Evolutionary conservation across 2,888 invertebrate genomes (phyloP), one percentile per base, ranked within the genome.

Genomic region (Dynastes tityus): DNA sequence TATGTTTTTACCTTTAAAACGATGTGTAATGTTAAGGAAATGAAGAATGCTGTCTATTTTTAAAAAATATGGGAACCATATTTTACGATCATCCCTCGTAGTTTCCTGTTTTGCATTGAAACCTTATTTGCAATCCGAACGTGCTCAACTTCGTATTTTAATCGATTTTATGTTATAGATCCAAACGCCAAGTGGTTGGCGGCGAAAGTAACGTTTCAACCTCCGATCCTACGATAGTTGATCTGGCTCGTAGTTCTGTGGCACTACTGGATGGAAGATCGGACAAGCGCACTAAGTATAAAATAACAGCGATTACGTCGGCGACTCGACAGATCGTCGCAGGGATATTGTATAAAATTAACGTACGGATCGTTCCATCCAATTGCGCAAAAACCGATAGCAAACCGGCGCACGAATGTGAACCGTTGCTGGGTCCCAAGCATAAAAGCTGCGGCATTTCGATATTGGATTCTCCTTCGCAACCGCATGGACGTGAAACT

Each of bases 401-500:
- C 53, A 83, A 82, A 55, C 83, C 86, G 78, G 78, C 84, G 27
- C 83, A 83, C 37, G 82, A 81, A 4, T 83, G 84, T 49, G 80
- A 79, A 4, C 74, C 84, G n/a, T 83, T 84, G 61, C 79, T 87
- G 63, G 83, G 87, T 37, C 81, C 87, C 0, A 83, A 85, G 29
- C 82, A 84, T 53, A 83, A 84, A 16, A 79, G 83, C 1, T 93
- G 93, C 83, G 81, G 88, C 40, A 84, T 92, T 40, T 82, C 86
- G 63, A 88, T 92, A 37, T 93, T 92, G 92, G 91, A 92, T 70
- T 89, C 90, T 83, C 90, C 91, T 1, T 93, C 93, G 22, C 81
- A 91, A 49, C 0, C 86, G 71, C 88, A 90, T 63, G 88, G 88
- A 2, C 88, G 86, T 79, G 87, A 89, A 85, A 84, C 90, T 1